Evolutionary conservation across 2,888 invertebrate species (phyloP).

Genomic region (Sepioteuthis lessoniana): DNA sequence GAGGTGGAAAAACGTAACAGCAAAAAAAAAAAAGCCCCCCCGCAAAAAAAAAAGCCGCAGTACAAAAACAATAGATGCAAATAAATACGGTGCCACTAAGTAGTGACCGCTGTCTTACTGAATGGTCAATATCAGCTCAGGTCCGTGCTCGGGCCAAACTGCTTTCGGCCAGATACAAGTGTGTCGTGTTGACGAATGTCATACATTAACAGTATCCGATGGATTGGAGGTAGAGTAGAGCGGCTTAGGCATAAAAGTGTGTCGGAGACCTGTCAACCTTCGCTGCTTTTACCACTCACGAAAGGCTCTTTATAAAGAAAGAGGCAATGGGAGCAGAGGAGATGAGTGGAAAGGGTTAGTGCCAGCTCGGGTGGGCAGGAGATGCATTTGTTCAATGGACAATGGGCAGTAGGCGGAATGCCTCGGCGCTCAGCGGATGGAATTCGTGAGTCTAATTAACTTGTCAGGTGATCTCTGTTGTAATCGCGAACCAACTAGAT

Average conservation of each 20-base stretch:
- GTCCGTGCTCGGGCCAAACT: neutral
- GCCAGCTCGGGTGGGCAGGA: neutral
- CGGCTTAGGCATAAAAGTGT: neutral
- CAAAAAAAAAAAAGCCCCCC: neutral
- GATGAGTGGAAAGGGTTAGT: neutral
- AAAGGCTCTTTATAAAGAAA: neutral
- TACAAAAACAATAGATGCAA: neutral
- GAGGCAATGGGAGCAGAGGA: neutral
- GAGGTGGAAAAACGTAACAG: too few species aligned
- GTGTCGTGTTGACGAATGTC: neutral
- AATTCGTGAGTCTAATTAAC: neutral
- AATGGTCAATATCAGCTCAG: neutral
- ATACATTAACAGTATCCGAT: neutral
- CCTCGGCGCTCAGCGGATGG: neutral
- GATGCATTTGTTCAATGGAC: neutral
- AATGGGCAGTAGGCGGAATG: neutral
- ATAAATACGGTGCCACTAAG: neutral
- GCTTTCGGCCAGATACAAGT: neutral
- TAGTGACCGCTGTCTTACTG: neutral
- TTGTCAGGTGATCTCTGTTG: constrained; percentile 11
- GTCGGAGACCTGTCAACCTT: constrained; percentile 17
- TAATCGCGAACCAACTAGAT: neutral
- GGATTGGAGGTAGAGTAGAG: neutral
- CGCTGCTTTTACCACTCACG: neutral
- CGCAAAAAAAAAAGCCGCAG: neutral